Evolutionary conservation across 2,113 vertebrate species (phyloP).

Genomic region (Plestiodon gilberti): DNA sequence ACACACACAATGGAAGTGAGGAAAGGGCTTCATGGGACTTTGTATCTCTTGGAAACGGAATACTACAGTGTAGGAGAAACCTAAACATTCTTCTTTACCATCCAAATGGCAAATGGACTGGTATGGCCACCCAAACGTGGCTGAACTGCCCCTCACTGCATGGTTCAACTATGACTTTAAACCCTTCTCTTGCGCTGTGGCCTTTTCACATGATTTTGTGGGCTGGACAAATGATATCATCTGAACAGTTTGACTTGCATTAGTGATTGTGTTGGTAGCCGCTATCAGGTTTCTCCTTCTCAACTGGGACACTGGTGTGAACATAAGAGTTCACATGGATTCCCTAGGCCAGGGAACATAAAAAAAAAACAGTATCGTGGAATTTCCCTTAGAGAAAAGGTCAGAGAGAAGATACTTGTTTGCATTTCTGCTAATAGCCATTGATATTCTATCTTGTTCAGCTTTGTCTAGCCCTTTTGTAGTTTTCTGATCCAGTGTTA

Average conservation of each 20-base stretch:
- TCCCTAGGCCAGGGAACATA: background rate
- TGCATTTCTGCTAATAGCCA: background rate
- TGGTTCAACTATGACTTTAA: no score
- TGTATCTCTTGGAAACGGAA: background rate
- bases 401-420: background rate
- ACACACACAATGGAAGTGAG: background rate
- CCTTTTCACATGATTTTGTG: no score
- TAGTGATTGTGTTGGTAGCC: background rate
- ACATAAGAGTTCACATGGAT: background rate
- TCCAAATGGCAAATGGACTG: background rate
- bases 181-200: no score
- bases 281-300: background rate
- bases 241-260: background rate
- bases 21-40: background rate
- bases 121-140: no score
- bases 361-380: background rate
- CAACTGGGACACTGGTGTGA: background rate
- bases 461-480: background rate
- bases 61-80: background rate
- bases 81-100: background rate
- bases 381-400: background rate
- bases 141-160: no score
- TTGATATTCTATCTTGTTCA: background rate
- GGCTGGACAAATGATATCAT: no score
- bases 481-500: background rate